A percentile compares a stretch with the other conserved stretches of the same genome.
phyloP scores from a whole-genome alignment of 2,888 invertebrate species.

The Thymelicus acteon region DNA sequence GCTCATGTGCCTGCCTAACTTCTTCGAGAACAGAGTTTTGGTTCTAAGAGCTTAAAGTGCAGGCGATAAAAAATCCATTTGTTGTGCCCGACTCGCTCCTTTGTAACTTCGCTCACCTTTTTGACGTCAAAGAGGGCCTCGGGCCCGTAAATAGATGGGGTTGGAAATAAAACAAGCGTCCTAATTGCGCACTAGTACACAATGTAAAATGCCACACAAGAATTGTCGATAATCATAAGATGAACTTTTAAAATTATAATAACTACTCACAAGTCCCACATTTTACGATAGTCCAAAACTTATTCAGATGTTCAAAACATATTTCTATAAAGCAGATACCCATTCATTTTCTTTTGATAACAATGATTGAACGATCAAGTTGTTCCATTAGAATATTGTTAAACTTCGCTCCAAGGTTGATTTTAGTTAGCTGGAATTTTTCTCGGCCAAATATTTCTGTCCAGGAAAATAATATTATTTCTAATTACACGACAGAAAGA shows the following conservation, averaged over 20 bases:
- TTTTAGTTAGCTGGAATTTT: not conserved
- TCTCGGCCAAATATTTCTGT: not conserved
- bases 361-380: not conserved
- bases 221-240: not conserved
- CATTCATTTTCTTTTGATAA: not conserved
- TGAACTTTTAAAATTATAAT: not conserved
- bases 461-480: constrained; percentile 15
- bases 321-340: not conserved
- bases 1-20: not conserved
- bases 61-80: constrained; percentile 43
- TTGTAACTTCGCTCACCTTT: constrained; percentile 43
- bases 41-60: constrained; percentile 33
- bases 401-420: not conserved
- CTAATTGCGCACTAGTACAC: constrained; percentile 45
- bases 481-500: constrained; percentile 11
- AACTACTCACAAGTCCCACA: not conserved
- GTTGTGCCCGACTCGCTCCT: constrained; percentile 33
- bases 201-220: constrained; percentile 5
- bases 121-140: constrained; percentile 46
- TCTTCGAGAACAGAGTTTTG: constrained; percentile 9
- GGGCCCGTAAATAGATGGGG: constrained; percentile 45
- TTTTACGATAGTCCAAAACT: not conserved
- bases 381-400: not conserved
- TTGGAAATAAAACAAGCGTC: constrained; percentile 47
- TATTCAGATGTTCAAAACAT: not conserved